These are phyloP conservation scores for Ammodytes dubius DNA, from an alignment of 2,113 vertebrate species.

Conservation along the genomic window DNA sequence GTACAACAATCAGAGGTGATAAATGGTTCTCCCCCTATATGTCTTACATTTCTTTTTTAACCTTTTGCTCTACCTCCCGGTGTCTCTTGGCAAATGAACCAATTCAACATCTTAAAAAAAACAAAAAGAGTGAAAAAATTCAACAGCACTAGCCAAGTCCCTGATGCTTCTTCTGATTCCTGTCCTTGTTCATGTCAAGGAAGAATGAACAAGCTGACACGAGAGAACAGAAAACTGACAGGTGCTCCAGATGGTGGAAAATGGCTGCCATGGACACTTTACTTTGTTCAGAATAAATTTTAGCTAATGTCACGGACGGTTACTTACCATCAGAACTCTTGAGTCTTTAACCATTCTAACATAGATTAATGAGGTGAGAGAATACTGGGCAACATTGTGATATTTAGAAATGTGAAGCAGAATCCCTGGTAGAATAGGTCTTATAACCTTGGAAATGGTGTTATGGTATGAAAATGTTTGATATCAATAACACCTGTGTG, in stretches of 20 bases:
- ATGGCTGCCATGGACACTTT: slow-evolving; percentile 43
- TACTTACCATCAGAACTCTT: slow-evolving; percentile 3
- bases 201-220: slow-evolving; percentile 41
- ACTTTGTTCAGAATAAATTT: slow-evolving; percentile 1
- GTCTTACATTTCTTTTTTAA: neutral
- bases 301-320: slow-evolving; percentile 10
- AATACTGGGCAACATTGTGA: neutral
- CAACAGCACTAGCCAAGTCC: slow-evolving; percentile 5
- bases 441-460: neutral
- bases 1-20: slow-evolving; percentile 1
- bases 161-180: slow-evolving; percentile 28
- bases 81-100: slow-evolving; percentile 13
- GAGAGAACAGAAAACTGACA: slow-evolving; percentile 40
- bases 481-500: neutral
- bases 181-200: slow-evolving; percentile 37
- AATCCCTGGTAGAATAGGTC: too few relatives aligned
- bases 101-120: slow-evolving; percentile 25
- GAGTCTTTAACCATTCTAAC: neutral
- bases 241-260: slow-evolving; percentile 34
- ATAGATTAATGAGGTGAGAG: too few relatives aligned
- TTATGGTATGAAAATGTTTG: neutral
- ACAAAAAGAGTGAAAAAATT: neutral
- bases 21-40: neutral
- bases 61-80: neutral
- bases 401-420: neutral